Evolutionary conservation across 2,888 invertebrate genomes (phyloP).

Genomic region (Cancer borealis): DNA sequence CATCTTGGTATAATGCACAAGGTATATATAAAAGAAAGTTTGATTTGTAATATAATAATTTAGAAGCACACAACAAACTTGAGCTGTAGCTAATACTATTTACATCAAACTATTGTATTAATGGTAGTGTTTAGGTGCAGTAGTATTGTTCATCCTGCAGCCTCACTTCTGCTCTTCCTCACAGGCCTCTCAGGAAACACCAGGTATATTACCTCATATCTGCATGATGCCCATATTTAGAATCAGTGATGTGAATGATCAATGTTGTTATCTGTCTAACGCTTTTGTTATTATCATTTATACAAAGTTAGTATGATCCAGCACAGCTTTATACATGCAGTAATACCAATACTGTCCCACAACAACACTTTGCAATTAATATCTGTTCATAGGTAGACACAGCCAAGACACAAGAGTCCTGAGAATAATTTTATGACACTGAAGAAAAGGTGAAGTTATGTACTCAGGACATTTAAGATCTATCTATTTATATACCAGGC

Average conservation of each 20-base stretch:
- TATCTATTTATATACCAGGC: too few species aligned
- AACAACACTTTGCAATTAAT: neutral
- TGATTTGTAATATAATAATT: neutral
- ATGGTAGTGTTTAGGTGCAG: neutral
- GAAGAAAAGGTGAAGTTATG: neutral
- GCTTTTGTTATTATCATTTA: neutral
- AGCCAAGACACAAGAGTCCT: neutral
- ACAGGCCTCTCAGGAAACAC: neutral
- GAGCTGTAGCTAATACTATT: neutral
- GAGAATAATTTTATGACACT: neutral
- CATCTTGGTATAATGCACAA: neutral
- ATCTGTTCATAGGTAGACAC: too few species aligned
- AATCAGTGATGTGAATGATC: neutral
- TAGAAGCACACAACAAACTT: neutral
- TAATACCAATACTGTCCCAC: neutral
- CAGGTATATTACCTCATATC: neutral
- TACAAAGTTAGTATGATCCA: neutral
- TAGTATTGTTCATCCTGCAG: neutral
- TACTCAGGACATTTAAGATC: neutral
- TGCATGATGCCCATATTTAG: neutral
- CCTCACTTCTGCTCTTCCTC: conserved; percentile 18
- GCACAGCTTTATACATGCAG: neutral
- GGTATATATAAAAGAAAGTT: neutral
- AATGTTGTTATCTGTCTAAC: neutral
- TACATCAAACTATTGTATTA: neutral